These are phyloP conservation scores for Chaenogobius annularis DNA, from an alignment of 2,113 vertebrate species.

Conservation along the genomic window DNA sequence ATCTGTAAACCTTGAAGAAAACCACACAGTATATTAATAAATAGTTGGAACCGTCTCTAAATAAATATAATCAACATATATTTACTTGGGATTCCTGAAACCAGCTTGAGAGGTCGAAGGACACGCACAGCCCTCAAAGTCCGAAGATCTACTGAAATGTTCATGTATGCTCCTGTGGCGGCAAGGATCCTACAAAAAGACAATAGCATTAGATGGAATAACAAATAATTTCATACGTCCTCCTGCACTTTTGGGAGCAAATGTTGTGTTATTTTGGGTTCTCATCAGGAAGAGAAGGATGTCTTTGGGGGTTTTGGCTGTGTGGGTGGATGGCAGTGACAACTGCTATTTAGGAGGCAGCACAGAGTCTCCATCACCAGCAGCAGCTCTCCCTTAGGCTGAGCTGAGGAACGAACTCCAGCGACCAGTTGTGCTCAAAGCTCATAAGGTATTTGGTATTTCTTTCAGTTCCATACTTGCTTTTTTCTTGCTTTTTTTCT, in stretches of 20 bases:
- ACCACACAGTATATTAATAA: background rate
- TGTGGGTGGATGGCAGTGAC: conserved; percentile 68
- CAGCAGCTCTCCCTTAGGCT: conserved; percentile 42
- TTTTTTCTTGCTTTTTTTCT: conserved; percentile 17
- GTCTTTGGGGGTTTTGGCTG: conserved; percentile 45
- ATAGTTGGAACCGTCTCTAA: background rate
- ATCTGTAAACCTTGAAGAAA: conserved; percentile 88
- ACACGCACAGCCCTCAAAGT: conserved; percentile 94
- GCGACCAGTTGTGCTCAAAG: background rate
- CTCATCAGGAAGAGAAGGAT: conserved; percentile 32
- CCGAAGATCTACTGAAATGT: conserved; percentile 94
- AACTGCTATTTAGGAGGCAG: conserved; percentile 64
- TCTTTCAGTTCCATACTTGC: conserved; percentile 28
- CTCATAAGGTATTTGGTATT: conserved; percentile 10
- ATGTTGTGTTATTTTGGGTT: conserved; percentile 23
- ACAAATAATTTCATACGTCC: background rate
- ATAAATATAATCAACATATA: conserved; percentile 9
- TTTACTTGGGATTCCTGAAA: conserved; percentile 97
- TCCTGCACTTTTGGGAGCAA: conserved; percentile 7
- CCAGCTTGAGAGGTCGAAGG: conserved; percentile 93
- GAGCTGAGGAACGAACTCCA: conserved; percentile 8
- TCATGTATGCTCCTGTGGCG: conserved; percentile 93
- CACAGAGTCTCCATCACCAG: conserved; percentile 43
- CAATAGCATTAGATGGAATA: background rate
- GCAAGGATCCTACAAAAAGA: conserved; percentile 88